phyloP scores from a whole-genome alignment of 2,113 vertebrate species.

The Shinisaurus crocodilurus region DNA sequence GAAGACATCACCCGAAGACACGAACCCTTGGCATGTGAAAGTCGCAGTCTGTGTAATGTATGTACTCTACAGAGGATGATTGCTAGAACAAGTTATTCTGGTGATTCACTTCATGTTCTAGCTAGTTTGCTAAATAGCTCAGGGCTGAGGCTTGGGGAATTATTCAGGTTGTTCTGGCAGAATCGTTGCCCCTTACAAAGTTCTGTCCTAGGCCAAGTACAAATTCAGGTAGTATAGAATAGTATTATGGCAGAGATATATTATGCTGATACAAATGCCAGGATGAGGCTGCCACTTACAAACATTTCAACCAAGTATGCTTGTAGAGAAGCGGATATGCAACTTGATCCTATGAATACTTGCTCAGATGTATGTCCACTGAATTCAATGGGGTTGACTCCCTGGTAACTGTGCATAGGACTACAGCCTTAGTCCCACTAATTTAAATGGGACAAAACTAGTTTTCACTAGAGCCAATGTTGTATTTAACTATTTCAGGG shows the following conservation, averaged over 20 bases:
- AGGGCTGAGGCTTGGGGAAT: not conserved
- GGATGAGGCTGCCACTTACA: not conserved
- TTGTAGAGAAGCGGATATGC: not conserved
- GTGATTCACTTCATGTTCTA: constrained; percentile 18
- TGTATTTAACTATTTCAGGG: not conserved
- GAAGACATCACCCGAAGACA: constrained; percentile 11
- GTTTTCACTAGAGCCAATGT: not conserved
- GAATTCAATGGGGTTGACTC: not conserved
- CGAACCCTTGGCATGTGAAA: constrained; percentile 17
- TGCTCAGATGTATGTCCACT: not conserved
- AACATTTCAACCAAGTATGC: not conserved
- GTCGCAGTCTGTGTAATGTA: not conserved
- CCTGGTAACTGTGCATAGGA: not conserved
- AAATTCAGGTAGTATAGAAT: not conserved
- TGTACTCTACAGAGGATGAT: not conserved
- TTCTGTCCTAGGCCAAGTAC: not conserved
- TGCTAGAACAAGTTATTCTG: constrained; percentile 5
- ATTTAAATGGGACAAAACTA: not conserved
- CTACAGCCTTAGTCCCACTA: not conserved
- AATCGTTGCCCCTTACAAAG: not conserved
- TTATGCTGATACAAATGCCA: not conserved
- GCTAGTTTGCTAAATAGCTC: constrained; percentile 17
- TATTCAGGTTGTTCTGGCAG: not conserved
- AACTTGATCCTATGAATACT: not conserved
- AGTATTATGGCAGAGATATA: not conserved